Conservation (phyloP, 2,113 vertebrate species). For the Gallinago jamesoni region DNA sequence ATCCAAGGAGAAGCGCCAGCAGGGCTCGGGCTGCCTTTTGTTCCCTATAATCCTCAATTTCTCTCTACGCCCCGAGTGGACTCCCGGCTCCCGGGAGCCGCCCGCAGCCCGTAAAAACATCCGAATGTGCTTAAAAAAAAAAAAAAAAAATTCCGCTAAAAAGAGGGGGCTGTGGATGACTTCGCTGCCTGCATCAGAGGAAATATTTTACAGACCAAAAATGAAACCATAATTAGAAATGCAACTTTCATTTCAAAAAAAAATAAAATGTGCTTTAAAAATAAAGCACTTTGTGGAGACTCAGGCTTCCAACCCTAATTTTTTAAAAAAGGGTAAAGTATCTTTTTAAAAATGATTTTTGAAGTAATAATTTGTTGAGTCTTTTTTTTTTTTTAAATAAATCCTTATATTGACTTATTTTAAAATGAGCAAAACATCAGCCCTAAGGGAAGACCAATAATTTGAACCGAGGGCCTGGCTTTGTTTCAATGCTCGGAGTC, state of each 20-base stretch:
- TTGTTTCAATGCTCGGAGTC: too few species aligned
- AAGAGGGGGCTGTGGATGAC: background rate
- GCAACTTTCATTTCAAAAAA: background rate
- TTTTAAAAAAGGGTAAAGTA: background rate
- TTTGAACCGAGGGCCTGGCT: background rate
- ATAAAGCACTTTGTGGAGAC: background rate
- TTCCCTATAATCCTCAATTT: background rate
- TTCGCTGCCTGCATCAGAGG: accelerated
- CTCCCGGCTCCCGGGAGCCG: background rate
- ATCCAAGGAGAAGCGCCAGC: background rate
- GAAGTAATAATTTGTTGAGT: background rate
- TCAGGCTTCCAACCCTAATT: background rate
- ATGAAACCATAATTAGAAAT: background rate
- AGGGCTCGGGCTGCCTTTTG: background rate
- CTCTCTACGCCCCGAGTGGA: accelerated
- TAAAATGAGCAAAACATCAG: background rate
- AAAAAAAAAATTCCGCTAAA: background rate
- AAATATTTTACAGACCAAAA: background rate
- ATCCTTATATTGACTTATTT: background rate
- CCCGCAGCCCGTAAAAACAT: background rate
- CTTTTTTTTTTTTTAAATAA: background rate
- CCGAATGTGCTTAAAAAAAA: background rate
- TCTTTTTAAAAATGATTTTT: background rate
- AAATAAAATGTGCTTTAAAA: background rate
- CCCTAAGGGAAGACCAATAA: background rate